phyloP scores from a whole-genome alignment of 2,113 vertebrate genomes.

The Microcebus lehilahytsara region DNA sequence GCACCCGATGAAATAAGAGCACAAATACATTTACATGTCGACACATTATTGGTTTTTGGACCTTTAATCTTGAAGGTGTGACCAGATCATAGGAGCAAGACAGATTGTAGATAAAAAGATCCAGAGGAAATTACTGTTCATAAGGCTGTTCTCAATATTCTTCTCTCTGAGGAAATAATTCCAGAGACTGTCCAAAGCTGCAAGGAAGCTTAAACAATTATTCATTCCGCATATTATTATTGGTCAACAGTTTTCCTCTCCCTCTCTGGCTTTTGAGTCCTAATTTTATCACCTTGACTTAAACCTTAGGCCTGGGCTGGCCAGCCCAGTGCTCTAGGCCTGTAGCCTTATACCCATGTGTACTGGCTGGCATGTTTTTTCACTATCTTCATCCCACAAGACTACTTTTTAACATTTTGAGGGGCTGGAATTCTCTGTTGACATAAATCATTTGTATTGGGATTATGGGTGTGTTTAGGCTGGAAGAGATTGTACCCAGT shows the following conservation, averaged over 20 bases:
- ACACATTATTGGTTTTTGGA: neutral
- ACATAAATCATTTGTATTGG: neutral
- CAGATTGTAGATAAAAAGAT: neutral
- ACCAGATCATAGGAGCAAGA: neutral
- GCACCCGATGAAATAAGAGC: neutral
- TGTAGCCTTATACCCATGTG: fast-evolving
- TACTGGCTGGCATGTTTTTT: neutral
- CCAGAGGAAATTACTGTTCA: neutral
- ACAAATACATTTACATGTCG: neutral
- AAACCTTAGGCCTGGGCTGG: neutral
- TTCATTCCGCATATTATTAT: neutral
- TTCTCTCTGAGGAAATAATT: neutral
- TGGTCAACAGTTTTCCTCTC: neutral
- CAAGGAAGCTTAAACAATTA: neutral
- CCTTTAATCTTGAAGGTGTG: neutral
- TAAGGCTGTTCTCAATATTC: neutral
- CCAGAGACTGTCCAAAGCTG: neutral
- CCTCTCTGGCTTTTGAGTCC: neutral
- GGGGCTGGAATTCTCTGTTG: neutral
- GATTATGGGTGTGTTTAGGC: neutral
- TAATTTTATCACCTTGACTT: neutral
- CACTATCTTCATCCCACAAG: neutral
- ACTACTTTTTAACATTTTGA: neutral
- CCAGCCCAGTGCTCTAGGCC: neutral
- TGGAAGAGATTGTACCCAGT: neutral